Conservation (phyloP, 1,140 invertebrate species). For the Drosophila aff. region DNA sequence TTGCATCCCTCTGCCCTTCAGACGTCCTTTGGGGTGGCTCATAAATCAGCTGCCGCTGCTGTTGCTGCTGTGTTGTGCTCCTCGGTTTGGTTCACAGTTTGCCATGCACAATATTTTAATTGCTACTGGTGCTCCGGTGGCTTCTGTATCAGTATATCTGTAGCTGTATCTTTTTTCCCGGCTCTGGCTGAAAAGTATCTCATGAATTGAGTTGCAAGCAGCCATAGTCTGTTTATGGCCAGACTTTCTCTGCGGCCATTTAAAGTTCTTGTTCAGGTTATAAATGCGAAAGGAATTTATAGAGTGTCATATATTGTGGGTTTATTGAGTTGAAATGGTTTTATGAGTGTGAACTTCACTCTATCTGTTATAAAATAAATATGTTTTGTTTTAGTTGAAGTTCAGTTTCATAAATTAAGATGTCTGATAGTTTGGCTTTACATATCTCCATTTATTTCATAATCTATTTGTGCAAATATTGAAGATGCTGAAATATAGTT, state of each 20-base stretch:
- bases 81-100: conserved; percentile 36
- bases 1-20: conserved; percentile 22
- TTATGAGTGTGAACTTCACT: neutral
- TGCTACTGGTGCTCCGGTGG: conserved; percentile 39
- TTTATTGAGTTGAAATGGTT: conserved; percentile 2
- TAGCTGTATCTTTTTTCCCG: conserved; percentile 3
- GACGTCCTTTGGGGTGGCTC: conserved; percentile 42
- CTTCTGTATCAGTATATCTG: conserved; percentile 21
- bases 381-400: neutral
- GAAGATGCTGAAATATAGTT: too few species aligned
- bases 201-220: conserved; percentile 46
- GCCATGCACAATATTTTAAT: conserved; percentile 71
- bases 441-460: too few species aligned
- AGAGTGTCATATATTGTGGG: neutral
- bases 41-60: conserved; percentile 66
- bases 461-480: too few species aligned
- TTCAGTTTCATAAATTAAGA: neutral
- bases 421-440: too few species aligned
- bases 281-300: conserved; percentile 20
- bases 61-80: conserved; percentile 20
- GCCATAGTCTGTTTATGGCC: conserved; percentile 22
- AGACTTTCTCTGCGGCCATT: conserved; percentile 37
- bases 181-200: conserved; percentile 35
- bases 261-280: conserved; percentile 27
- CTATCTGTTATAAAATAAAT: neutral